Conservation (phyloP, 30 jellyfish, hydroid and myxozoan genomes). For the Hydractinia symbiolongicarpus region DNA sequence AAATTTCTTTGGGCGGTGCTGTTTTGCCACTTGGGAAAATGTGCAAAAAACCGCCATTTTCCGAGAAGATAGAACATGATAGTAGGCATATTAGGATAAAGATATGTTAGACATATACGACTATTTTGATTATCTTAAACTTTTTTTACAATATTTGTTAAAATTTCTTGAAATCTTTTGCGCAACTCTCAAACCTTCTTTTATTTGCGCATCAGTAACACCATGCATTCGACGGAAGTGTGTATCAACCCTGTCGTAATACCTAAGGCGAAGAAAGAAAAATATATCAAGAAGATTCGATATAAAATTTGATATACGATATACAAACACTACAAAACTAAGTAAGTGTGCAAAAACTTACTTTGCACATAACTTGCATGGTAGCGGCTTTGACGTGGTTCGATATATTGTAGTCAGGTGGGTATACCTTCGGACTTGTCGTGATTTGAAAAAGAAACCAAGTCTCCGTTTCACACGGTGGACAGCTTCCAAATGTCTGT, state of each 20-base stretch:
- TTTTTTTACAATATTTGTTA: too few relatives aligned
- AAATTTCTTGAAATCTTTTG: too few relatives aligned
- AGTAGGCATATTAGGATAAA: too few relatives aligned
- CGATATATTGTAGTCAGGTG: neutral
- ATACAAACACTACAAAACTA: too few relatives aligned
- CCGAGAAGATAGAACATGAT: too few relatives aligned
- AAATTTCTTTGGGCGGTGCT: too few relatives aligned
- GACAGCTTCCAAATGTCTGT: neutral
- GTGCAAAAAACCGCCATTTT: too few relatives aligned
- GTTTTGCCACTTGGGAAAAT: too few relatives aligned
- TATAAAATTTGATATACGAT: too few relatives aligned
- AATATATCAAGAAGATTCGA: neutral
- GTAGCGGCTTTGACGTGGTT: neutral
- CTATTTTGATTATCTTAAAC: too few relatives aligned
- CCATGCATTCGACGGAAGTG: neutral
- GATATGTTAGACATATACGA: too few relatives aligned
- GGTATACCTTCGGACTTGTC: neutral
- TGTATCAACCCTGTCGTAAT: neutral
- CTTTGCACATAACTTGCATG: constrained; percentile 9
- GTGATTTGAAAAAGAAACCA: neutral
- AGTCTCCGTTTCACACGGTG: neutral
- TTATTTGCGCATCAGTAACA: neutral
- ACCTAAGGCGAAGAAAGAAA: neutral
- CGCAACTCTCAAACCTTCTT: too few relatives aligned
- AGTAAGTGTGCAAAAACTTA: neutral